Base-by-base conservation (phyloP, 2,113 vertebrate species). In the Eretmochelys imbricata region DNA sequence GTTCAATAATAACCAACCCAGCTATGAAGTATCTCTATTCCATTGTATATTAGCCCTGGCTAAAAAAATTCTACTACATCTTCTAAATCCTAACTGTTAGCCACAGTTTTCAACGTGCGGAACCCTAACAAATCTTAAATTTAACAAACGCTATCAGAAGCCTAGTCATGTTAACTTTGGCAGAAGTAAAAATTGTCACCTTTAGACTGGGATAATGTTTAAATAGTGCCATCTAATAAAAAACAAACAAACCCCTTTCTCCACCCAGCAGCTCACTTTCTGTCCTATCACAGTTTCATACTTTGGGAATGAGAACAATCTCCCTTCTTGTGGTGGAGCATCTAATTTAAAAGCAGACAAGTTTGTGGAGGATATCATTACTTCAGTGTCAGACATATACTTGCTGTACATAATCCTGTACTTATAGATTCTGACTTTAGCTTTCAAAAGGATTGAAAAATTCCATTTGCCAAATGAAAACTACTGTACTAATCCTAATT, bases 251-350 rank as follows among this genome's bases (percentile, higher is more conserved):
- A 48, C 24, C 75, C 42, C 75, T 0, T 1, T 31, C 12, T 93
- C 38, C 46, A 80, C 19, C 5, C 24, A 3, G 10, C 16, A 88
- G 4, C 13, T 93, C 54, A 50, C 91, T 90, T 93, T 92, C 59
- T 94, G 94, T 92, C 78, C 75, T 91, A 19, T 54, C 35, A 1
- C 88, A 46, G 59, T 91, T 95, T 86, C 75, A 87, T 94, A 51
- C 81, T 85, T 97, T 76, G 50, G 59, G 31, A 57, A 90, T 94
- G 54, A 95, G 48, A 94, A 88, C 48, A 59, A 90, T 94, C 17
- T 89, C 65, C 46, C 10, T 92, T 87, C 31, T 92, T 53, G 38
- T 19, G 79, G 14, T 86, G 5, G 49, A 89, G 49, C 54, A 22
- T 84, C 91, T 89, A 59, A 78, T 90, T 85, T 96, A 53, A 81